Conservation (phyloP, 2,797 vertebrate species). For the Chloroceryle amazona region DNA sequence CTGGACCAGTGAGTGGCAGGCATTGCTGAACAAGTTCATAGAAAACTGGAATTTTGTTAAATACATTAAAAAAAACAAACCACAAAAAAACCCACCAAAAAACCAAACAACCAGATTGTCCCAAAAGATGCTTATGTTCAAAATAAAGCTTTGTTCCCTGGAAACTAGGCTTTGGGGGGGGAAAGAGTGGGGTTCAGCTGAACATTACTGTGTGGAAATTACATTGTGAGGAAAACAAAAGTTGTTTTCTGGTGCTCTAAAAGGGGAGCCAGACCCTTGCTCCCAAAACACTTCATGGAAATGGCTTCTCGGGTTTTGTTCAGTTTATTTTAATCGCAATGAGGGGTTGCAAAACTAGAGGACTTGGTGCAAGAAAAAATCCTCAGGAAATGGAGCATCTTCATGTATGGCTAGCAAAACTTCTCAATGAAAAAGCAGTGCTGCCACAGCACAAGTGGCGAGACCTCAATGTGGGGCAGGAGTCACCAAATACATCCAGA, state of each 20-base stretch:
- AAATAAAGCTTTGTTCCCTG: not conserved
- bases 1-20: not conserved
- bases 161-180: rapidly evolving
- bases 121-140: not conserved
- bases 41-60: not conserved
- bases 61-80: not conserved
- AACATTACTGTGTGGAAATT: not conserved
- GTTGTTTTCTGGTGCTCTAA: not conserved
- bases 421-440: not conserved
- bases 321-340: not conserved
- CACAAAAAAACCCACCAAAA: not conserved
- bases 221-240: not conserved
- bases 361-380: not conserved
- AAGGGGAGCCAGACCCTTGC: not conserved
- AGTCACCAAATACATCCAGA: not conserved
- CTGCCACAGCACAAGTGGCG: not conserved
- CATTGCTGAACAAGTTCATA: not conserved
- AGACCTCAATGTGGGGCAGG: rapidly evolving
- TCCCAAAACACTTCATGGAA: not conserved
- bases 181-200: not conserved
- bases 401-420: not conserved
- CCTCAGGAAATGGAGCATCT: not conserved
- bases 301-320: not conserved
- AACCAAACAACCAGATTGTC: not conserved
- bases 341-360: not conserved